Percentiles rank a stretch among this genome's conserved stretches.
phyloP scores from a whole-genome alignment of 1,140 invertebrate genomes.

The Aphaenogaster floridana region DNA sequence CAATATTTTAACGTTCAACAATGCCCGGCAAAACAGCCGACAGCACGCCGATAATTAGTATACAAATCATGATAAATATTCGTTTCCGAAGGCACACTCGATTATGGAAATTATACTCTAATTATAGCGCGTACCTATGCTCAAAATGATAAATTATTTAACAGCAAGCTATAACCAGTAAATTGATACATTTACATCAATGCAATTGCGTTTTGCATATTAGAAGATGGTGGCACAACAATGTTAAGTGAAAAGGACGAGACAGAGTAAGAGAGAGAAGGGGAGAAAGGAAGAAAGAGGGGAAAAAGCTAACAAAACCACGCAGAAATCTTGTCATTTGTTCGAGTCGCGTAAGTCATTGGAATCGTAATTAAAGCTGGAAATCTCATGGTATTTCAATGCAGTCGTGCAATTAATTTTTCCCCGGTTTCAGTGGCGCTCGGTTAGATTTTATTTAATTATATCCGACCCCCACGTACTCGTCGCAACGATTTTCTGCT shows the following conservation, averaged over 20 bases:
- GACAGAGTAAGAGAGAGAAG: neutral
- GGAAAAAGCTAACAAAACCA: neutral
- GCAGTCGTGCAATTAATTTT: conserved; percentile 74
- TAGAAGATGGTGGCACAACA: neutral
- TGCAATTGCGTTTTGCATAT: neutral
- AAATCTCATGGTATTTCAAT: conserved; percentile 67
- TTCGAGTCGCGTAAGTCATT: conserved; percentile 43
- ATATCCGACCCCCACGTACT: conserved; percentile 18
- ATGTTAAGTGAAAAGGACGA: too few species aligned
- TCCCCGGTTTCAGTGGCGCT: conserved; percentile 56
- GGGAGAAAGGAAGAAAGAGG: neutral
- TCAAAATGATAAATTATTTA: conserved; percentile 19
- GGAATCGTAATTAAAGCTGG: conserved; percentile 73
- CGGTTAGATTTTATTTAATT: conserved; percentile 76
- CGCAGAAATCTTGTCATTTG: conserved; percentile 41
- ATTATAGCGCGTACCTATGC: conserved; percentile 4
- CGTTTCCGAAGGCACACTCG: neutral
- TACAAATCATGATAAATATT: conserved; percentile 46
- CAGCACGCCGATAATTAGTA: conserved; percentile 4
- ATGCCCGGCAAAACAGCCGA: neutral
- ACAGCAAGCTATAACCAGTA: neutral
- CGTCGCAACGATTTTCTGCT: conserved; percentile 28
- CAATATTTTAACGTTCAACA: conserved; percentile 22
- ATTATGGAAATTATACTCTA: conserved; percentile 38
- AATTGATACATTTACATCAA: conserved; percentile 7